Evolutionary conservation across 2,113 vertebrate genomes (phyloP).

Genomic region (Thamnophis sirtalis): DNA sequence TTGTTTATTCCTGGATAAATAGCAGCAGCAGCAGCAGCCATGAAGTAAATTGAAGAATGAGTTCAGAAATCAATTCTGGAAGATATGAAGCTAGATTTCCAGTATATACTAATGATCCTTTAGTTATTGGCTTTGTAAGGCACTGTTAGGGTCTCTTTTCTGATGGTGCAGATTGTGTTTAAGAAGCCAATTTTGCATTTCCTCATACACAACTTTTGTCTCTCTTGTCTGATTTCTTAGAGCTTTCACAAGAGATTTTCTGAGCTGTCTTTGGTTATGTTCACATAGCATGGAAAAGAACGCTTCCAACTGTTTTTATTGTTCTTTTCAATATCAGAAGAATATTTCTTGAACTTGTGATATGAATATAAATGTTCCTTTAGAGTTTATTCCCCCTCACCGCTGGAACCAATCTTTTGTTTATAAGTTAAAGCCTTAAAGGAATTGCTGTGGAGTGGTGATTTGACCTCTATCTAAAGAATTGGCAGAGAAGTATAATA

Average conservation of each 20-base stretch:
- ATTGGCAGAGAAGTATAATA: neutral
- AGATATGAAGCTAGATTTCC: neutral
- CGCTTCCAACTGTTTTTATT: constrained; percentile 8
- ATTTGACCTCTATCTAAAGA: neutral
- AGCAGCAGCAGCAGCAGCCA: neutral
- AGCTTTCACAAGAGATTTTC: constrained; percentile 13
- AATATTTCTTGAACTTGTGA: neutral
- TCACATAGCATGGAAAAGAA: constrained; percentile 4
- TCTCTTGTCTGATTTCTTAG: constrained; percentile 13
- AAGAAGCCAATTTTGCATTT: constrained; percentile 13
- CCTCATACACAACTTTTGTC: constrained; percentile 8
- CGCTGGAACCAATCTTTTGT: neutral
- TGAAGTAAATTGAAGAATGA: neutral
- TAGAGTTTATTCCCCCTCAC: neutral
- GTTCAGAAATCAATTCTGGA: neutral
- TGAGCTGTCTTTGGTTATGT: constrained; percentile 9
- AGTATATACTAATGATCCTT: neutral
- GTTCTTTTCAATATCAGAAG: constrained; percentile 4
- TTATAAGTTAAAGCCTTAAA: neutral
- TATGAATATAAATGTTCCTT: neutral
- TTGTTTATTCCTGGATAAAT: neutral
- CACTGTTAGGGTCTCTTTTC: neutral
- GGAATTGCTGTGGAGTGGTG: neutral
- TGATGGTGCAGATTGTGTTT: constrained; percentile 6
- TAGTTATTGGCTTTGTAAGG: neutral